Evolutionary conservation across 2,113 vertebrate genomes (phyloP), one percentile per base, ranked within the genome.

Genomic region (Chauna torquata): DNA sequence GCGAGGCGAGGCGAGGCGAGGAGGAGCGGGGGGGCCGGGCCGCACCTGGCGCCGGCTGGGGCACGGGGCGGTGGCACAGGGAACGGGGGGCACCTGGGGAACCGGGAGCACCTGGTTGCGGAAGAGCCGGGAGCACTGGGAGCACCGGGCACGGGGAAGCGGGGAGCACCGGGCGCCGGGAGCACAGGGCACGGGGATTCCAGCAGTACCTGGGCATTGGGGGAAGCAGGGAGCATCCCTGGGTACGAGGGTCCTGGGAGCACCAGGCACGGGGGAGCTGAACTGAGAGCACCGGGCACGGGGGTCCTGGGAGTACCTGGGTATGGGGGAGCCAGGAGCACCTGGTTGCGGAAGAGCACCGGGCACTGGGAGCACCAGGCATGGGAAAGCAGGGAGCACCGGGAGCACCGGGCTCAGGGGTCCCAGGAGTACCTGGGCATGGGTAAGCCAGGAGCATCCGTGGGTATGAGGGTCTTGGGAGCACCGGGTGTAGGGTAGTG

Each of bases 41-140:
- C 16, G 32, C 71, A 97, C 55, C 82, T 94, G 92, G 90, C 90
- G 86, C 45, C 42, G 45, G 36, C 11, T 9, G 47, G 27, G 66
- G n/a, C 30, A 58, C 16, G 4, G 82, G 32, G 34, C 1, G 11
- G 7, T 30, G 11, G 10, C 22, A 42, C 40, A 8, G 24, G 36
- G 32, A 64, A 16, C 36, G 12, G 12, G 30, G 12, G 12, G 32
- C 22, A 5, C 15, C 22, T 3, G 42, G 55, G 38, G 32, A 17
- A 8, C 8, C 4, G 32, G 40, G 18, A 20, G 28, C 12, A 40
- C 36, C 57, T 42, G 65, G 36, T 3, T 30, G 59, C 7, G 6
- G 58, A 68, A 22, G 30, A 49, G 12, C 18, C 8, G 16, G 74
- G 36, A 66, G 28, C 23, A n/a, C n/a, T n/a, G n/a, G n/a, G n/a